Percentiles rank a stretch among this genome's conserved stretches.
These are phyloP conservation scores for Bursaphelenchus mucronatus DNA, from an alignment of 1,140 invertebrate species.

Conservation along the genomic window DNA sequence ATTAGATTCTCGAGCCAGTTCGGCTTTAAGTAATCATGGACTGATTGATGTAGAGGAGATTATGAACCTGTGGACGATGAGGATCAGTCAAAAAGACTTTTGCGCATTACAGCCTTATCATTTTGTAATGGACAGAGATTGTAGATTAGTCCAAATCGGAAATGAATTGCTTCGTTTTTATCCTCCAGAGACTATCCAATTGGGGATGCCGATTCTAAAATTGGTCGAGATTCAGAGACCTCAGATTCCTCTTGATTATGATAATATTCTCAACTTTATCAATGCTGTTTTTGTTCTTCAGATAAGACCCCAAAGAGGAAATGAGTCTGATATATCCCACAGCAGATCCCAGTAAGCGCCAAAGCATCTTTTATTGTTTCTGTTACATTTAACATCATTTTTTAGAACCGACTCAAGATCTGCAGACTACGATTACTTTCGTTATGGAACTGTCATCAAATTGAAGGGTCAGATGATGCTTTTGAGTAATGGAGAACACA, in stretches of 20 bases:
- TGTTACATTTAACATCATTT: no score
- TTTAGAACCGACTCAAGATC: no score
- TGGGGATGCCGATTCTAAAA: constrained; percentile 20
- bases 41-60: constrained; percentile 1
- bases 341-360: no score
- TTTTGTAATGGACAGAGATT: constrained; percentile 61
- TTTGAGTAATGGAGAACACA: constrained; percentile 14
- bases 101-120: constrained; percentile 57
- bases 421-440: constrained; percentile 8
- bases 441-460: background rate
- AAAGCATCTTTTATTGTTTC: no score
- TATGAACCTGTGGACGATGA: constrained; percentile 28
- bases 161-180: constrained; percentile 1
- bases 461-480: constrained; percentile 27
- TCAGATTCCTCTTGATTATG: constrained; percentile 30
- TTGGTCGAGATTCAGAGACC: constrained; percentile 29
- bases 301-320: constrained; percentile 10
- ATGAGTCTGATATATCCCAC: no score
- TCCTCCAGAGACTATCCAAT: constrained; percentile 17
- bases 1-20: background rate
- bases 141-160: constrained; percentile 54
- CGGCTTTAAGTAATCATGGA: constrained; percentile 8
- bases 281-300: constrained; percentile 28
- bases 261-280: constrained; percentile 28
- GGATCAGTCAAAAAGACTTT: constrained; percentile 25